These are phyloP conservation scores for Rhinichthys klamathensis DNA, from an alignment of 2,113 vertebrate species.

Conservation along the genomic window DNA sequence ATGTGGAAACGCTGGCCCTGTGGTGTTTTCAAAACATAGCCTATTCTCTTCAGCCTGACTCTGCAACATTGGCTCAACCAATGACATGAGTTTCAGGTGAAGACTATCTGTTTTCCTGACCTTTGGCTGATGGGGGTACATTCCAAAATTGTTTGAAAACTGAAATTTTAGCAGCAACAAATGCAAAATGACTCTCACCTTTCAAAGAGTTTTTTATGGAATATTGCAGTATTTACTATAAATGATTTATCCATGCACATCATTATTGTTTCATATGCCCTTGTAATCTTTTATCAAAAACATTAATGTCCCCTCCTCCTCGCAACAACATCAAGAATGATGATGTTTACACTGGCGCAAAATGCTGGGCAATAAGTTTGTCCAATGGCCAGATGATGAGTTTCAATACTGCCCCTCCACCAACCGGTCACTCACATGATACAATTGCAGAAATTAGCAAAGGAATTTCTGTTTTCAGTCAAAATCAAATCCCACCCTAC, in stretches of 20 bases:
- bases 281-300: neutral
- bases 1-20: neutral
- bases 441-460: neutral
- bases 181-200: too few species aligned
- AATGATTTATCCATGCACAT: neutral
- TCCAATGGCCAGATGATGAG: neutral
- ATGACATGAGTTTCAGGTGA: neutral
- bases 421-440: neutral
- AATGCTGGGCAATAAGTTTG: neutral
- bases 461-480: neutral
- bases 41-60: neutral
- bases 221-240: neutral
- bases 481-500: neutral
- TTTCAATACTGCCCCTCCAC: neutral
- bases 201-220: conserved; percentile 2
- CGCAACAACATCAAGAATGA: neutral
- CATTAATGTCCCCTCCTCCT: neutral
- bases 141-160: neutral
- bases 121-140: neutral
- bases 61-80: neutral
- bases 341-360: neutral
- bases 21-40: neutral
- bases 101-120: conserved; percentile 4
- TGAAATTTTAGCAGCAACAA: too few species aligned
- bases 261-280: neutral